These are phyloP conservation scores for Lanistes nyassanus DNA, from an alignment of 1,140 invertebrate species.

Conservation along the genomic window DNA sequence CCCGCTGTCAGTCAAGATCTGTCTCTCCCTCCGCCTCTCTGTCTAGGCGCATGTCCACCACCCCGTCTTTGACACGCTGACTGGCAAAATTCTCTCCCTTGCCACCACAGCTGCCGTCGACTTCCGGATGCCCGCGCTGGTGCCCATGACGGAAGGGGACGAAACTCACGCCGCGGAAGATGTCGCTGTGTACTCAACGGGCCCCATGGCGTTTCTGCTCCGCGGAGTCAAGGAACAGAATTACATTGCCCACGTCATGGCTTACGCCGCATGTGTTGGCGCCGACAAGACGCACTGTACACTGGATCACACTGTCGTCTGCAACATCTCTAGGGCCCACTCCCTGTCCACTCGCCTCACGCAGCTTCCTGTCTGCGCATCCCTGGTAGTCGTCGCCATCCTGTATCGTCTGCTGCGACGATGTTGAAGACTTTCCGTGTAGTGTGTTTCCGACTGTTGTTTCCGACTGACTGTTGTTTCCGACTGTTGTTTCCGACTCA, in stretches of 20 bases:
- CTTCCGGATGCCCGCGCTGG: conserved; percentile 67
- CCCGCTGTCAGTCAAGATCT: neutral
- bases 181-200: conserved; percentile 67
- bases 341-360: no score
- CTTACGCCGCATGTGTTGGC: conserved; percentile 68
- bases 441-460: accelerated
- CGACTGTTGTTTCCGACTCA: no score
- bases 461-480: no score
- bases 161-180: conserved; percentile 64
- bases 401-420: no score
- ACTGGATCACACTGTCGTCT: no score
- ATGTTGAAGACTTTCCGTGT: no score
- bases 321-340: no score
- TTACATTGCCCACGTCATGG: conserved; percentile 86
- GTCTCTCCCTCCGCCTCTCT: conserved; percentile 5
- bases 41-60: no score
- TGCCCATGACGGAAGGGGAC: conserved; percentile 74
- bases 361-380: no score
- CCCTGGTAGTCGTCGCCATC: no score
- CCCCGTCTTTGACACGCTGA: conserved; percentile 61
- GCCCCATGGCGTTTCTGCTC: conserved; percentile 88
- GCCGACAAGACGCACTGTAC: conserved; percentile 68
- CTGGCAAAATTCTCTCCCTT: conserved; percentile 59
- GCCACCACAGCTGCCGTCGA: conserved; percentile 38
- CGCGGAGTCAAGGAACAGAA: conserved; percentile 90